These are phyloP conservation scores for Scylla paramamosain DNA, from an alignment of 1,140 invertebrate genomes.

Conservation along the genomic window DNA sequence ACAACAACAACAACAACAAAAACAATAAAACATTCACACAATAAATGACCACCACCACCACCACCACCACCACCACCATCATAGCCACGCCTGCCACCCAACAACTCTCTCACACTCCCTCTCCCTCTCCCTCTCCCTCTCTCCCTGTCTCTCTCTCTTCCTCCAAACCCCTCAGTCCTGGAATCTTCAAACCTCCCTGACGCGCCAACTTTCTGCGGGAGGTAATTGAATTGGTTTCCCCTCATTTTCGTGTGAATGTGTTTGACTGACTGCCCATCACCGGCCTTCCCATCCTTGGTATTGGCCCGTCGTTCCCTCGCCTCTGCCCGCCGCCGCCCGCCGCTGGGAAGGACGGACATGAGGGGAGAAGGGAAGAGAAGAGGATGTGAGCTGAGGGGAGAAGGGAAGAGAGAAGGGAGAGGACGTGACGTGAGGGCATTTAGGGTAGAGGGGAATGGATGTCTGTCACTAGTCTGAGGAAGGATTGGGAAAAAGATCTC, in stretches of 20 bases:
- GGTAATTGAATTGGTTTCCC: constrained; percentile 46
- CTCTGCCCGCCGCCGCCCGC: not conserved
- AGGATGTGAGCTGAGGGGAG: no score
- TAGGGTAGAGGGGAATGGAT: not conserved
- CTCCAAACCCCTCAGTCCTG: not conserved
- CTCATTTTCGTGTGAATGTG: constrained; percentile 58
- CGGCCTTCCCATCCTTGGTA: not conserved
- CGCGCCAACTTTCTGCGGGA: not conserved
- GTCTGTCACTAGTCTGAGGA: no score
- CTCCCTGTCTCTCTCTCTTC: not conserved
- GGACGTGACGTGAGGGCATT: not conserved
- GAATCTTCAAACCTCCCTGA: not conserved
- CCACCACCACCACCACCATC: no score
- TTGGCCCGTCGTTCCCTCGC: not conserved
- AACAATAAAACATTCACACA: no score
- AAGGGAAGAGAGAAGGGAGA: not conserved
- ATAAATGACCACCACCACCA: no score
- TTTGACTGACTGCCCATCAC: constrained; percentile 49
- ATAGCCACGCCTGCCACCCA: not conserved
- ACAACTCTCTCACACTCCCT: not conserved
- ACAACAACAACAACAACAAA: no score
- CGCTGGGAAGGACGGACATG: not conserved
- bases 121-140: not conserved
- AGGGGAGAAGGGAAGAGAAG: not conserved
- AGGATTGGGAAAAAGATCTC: not conserved